Conservation (phyloP, 2,797 vertebrate species). For the Lophotriccus pileatus region DNA sequence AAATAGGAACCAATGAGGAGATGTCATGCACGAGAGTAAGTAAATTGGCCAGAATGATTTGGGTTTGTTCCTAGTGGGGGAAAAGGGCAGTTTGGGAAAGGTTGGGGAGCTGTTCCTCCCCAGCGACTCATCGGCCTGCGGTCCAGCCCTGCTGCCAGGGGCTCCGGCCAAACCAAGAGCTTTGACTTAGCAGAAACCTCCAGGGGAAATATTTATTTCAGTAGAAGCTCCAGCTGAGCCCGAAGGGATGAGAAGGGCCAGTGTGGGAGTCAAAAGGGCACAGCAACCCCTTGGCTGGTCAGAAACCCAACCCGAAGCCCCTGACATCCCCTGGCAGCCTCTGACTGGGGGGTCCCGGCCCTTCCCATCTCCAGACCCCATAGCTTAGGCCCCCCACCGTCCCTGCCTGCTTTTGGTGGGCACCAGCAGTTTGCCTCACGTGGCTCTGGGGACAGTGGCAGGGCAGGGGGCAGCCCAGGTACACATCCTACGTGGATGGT, state of each 20-base stretch:
- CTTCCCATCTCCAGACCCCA: neutral
- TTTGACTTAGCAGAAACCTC: neutral
- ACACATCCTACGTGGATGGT: accelerated
- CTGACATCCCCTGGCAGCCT: neutral
- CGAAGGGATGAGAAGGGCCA: neutral
- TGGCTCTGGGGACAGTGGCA: neutral
- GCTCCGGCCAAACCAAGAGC: neutral
- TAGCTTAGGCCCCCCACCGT: accelerated
- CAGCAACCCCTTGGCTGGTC: neutral
- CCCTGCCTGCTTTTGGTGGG: neutral
- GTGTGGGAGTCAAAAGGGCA: neutral
- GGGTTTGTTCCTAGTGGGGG: slow-evolving; percentile 25
- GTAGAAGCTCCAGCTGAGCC: slow-evolving; percentile 6
- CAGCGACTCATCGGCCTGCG: neutral
- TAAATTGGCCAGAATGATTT: neutral
- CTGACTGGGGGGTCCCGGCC: neutral
- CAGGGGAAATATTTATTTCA: neutral
- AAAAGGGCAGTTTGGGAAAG: slow-evolving; percentile 54
- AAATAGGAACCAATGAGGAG: slow-evolving; percentile 42
- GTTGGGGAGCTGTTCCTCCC: slow-evolving; percentile 37
- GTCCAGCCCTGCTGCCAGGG: neutral
- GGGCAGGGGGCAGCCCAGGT: neutral
- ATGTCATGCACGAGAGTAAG: neutral
- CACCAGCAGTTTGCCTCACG: accelerated
- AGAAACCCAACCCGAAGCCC: neutral